Evolutionary conservation across 2,797 vertebrate genomes (phyloP), one percentile per base, ranked within the genome.

Genomic region (Danio kyathit): DNA sequence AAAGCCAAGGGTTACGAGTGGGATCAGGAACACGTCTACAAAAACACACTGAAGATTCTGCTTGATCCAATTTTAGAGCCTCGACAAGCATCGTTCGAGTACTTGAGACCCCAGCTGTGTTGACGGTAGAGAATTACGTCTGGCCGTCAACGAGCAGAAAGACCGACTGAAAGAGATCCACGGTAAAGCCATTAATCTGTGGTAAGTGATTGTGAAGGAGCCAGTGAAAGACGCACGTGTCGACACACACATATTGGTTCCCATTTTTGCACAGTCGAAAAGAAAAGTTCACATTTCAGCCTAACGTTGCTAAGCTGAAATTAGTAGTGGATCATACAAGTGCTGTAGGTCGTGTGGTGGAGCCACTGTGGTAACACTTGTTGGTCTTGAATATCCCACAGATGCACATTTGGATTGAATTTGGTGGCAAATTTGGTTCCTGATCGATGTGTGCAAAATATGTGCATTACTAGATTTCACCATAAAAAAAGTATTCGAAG

Each of bases 1-100:
- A 72, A 79, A 74, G 29, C 52, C 40, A 44, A 65, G 29, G 44
- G 41, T 84, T 77, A 82, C n/a, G 11, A 67, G 66, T 48, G 74
- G 61, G 78, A 54, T 78, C 46, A 73, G 75, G 79, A 81, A 48
- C 61, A 65, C 21, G 21, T 46, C 12, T 46, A 56, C 46, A 63
- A 64, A 40, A 80, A 80, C 19, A 64, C 4, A 29, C 40, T 5
- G 14, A 54, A 17, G 63, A 64, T 63, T 56, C 7, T 0, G 17
- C 59, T 56, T 56, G 57, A 56, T 73, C 69, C 60, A 21, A 11
- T 64, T 80, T 54, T 51, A 79, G 44, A 71, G n/a, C 46, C 56
- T 69, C 5, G 46, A 63, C 73, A 75, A 63, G 59, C 17, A 21
- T 74, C 14, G 41, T 48, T 17, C 14, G 29, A 29, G 61, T 54